Conservation (phyloP, 2,888 invertebrate genomes). For the Ectemnius lituratus region DNA sequence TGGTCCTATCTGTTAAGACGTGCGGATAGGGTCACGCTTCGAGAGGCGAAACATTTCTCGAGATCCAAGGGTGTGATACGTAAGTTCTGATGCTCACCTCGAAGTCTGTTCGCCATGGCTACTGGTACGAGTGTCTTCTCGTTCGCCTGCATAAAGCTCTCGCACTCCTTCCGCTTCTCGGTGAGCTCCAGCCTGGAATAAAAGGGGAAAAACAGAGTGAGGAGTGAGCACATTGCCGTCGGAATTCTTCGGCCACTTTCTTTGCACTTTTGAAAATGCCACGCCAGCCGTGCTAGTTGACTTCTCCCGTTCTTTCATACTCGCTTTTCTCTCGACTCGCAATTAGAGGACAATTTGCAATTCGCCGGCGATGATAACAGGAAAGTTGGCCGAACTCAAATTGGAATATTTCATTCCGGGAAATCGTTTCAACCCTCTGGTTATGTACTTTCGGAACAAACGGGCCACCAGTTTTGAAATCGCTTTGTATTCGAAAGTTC, state of each 20-base stretch:
- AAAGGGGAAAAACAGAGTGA: not conserved
- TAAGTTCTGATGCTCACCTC: not conserved
- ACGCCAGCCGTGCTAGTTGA: no score
- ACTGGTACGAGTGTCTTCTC: slow-evolving; percentile 30
- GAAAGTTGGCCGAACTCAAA: no score
- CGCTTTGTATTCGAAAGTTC: no score
- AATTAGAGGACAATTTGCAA: slow-evolving; percentile 38
- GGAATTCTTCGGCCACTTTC: not conserved
- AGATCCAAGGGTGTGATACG: no score
- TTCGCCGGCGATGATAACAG: slow-evolving; percentile 18
- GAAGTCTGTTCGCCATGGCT: not conserved
- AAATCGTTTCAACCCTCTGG: not conserved
- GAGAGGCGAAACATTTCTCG: no score
- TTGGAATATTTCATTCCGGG: not conserved
- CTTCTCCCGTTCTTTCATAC: no score
- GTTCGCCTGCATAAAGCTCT: slow-evolving; percentile 21
- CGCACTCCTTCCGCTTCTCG: slow-evolving; percentile 34
- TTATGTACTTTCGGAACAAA: not conserved
- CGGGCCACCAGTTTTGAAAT: no score
- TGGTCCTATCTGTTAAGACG: no score
- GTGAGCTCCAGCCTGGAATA: slow-evolving; percentile 31
- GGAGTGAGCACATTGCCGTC: not conserved
- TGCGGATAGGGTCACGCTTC: no score
- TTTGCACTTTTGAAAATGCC: slow-evolving; percentile 10
- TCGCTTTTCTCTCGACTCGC: slow-evolving; percentile 6